These are phyloP conservation scores for Diarsia mendica DNA, from an alignment of 2,888 invertebrate species.

Conservation along the genomic window DNA sequence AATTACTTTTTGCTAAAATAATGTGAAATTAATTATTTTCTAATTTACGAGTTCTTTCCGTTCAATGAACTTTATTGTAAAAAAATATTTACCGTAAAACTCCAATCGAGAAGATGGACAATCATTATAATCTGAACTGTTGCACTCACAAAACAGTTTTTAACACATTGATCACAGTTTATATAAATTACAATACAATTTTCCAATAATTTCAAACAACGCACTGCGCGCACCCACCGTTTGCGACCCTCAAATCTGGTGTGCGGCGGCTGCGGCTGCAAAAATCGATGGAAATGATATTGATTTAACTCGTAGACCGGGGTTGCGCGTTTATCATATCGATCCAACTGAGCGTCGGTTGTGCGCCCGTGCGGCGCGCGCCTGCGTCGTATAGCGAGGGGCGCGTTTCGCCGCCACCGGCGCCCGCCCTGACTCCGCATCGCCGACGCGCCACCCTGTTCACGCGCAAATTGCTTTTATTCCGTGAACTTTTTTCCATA, in stretches of 20 bases:
- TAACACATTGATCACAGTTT: slow-evolving; percentile 44
- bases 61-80: slow-evolving; percentile 40
- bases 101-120: slow-evolving; percentile 26
- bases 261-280: slow-evolving; percentile 91
- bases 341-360: slow-evolving; percentile 88
- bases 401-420: slow-evolving; percentile 69
- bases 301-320: slow-evolving; percentile 92
- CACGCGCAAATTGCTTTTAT: slow-evolving; percentile 83
- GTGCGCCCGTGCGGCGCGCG: slow-evolving; percentile 68
- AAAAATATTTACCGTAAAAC: slow-evolving; percentile 59
- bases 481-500: slow-evolving; percentile 33
- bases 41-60: neutral
- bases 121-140: slow-evolving; percentile 28
- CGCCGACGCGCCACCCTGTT: slow-evolving; percentile 82
- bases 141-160: slow-evolving; percentile 30
- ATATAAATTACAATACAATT: slow-evolving; percentile 32
- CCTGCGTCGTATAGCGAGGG: slow-evolving; percentile 81
- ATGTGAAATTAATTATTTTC: neutral
- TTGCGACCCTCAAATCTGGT: slow-evolving; percentile 86
- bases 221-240: slow-evolving; percentile 88
- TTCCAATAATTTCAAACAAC: slow-evolving; percentile 61
- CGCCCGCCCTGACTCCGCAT: slow-evolving; percentile 77
- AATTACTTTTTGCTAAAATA: neutral
- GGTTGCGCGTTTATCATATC: slow-evolving; percentile 95
- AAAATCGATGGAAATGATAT: slow-evolving; percentile 94